phyloP scores from a whole-genome alignment of 1,140 invertebrate genomes.

The Drosophila sturtevanti region DNA sequence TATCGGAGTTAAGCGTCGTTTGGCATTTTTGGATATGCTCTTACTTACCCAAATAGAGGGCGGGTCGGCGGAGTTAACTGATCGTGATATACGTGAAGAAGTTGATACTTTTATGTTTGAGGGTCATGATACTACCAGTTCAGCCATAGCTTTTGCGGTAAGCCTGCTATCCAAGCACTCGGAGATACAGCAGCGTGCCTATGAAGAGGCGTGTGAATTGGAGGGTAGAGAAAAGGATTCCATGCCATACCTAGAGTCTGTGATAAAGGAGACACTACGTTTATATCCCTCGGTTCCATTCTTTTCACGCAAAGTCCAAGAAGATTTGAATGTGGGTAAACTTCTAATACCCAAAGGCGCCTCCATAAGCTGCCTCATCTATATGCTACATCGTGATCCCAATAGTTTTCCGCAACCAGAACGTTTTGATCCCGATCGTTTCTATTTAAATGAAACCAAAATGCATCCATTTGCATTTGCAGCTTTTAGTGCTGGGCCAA shows the following conservation, averaged over 20 bases:
- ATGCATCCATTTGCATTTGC: constrained; percentile 85
- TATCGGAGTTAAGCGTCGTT: constrained; percentile 82
- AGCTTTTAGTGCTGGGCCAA: constrained; percentile 87
- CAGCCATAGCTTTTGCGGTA: constrained; percentile 85
- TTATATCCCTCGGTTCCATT: constrained; percentile 88
- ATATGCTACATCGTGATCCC: constrained; percentile 85
- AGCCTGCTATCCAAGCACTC: constrained; percentile 86
- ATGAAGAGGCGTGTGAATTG: constrained; percentile 86
- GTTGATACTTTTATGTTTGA: constrained; percentile 93
- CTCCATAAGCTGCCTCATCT: constrained; percentile 82
- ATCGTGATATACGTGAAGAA: constrained; percentile 90
- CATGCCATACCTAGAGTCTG: constrained; percentile 88
- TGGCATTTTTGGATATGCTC: constrained; percentile 92
- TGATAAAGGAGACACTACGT: constrained; percentile 87
- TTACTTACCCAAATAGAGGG: constrained; percentile 85
- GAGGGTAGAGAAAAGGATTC: constrained; percentile 83
- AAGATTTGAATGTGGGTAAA: constrained; percentile 83
- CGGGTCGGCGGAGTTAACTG: constrained; percentile 82
- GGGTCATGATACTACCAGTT: constrained; percentile 90
- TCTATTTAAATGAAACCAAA: constrained; percentile 84
- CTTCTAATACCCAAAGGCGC: constrained; percentile 83
- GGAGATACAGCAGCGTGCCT: constrained; percentile 86
- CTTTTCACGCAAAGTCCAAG: constrained; percentile 84
- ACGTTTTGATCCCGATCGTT: constrained; percentile 88
- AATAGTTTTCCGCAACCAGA: constrained; percentile 87